Base-by-base conservation (phyloP, 2,888 invertebrate species). In the Tetheella fluctuosa region DNA sequence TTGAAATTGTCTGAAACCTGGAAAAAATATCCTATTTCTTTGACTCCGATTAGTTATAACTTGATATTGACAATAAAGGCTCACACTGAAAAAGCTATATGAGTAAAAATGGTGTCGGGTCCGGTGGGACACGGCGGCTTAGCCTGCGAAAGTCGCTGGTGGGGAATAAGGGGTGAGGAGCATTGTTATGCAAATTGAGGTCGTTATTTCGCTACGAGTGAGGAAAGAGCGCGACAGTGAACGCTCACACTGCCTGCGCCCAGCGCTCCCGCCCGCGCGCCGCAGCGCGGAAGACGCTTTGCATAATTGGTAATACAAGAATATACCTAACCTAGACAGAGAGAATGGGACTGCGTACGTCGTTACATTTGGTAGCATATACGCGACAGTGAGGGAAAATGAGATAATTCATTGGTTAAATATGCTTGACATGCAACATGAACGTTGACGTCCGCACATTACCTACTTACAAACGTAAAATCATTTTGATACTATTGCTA, bases 141-240 rank as follows among this genome's bases (percentile, higher is more conserved):
- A 81, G 88, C 88, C 90, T 88, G 89, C 84, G 85, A 89, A 90
- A 89, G 90, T 88, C 90, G 81, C 87, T 86, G 86, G 89, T 86
- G 81, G 90, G 86, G 89, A 86, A 88, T 88, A 88, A 90, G 91
- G 91, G 91, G 91, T 91, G 91, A 90, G 89, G 87, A 91, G 90
- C 89, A 92, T 91, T 93, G 92, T 92, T 93, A 93, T 93, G 92
- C 88, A 92, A 92, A 93, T 92, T 90, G 90, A 90, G 91, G 92
- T 92, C 91, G 91, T 93, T 91, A 93, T 93, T 91, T 91, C 89
- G 89, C 89, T 88, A 89, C 90, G 90, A 90, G 90, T 89, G 90
- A 90, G 90, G 90, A 91, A 91, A 90, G 90, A 89, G 90, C 88
- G 86, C 91, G 90, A 88, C 88, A 85, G 85, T 86, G 83, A 80